Conservation (phyloP, 2,888 invertebrate genomes). For the Andrena bucephala region DNA sequence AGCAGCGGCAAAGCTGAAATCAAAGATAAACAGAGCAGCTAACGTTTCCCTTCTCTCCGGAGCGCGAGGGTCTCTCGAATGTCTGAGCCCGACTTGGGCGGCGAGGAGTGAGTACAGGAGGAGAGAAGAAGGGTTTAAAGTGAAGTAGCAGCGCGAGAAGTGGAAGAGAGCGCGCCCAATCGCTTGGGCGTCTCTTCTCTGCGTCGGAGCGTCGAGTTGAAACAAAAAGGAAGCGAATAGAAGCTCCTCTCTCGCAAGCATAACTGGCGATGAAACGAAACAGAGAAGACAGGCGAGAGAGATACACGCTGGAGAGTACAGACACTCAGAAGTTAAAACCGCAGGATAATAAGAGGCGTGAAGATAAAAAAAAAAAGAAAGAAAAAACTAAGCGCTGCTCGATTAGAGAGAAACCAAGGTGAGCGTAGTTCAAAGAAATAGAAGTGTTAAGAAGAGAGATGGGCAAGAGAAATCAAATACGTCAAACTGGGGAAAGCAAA, state of each 20-base stretch:
- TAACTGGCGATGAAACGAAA: conserved; percentile 32
- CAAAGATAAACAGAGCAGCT: background rate
- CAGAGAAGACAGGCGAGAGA: conserved; percentile 33
- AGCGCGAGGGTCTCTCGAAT: background rate
- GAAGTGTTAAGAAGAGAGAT: conserved; percentile 22
- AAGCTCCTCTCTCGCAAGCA: conserved; percentile 57
- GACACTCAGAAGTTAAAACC: conserved; percentile 20
- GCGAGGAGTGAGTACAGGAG: background rate
- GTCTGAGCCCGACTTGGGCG: background rate
- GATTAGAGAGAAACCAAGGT: conserved; percentile 39
- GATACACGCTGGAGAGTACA: conserved; percentile 35
- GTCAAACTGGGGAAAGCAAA: conserved; percentile 54
- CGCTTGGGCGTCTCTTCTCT: background rate
- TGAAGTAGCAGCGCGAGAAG: background rate
- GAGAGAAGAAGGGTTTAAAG: background rate
- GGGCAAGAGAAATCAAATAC: conserved; percentile 38
- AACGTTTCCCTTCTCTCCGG: background rate
- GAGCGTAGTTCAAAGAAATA: background rate
- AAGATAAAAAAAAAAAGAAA: background rate
- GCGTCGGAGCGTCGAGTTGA: background rate
- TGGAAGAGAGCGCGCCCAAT: background rate
- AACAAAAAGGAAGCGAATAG: conserved; percentile 45
- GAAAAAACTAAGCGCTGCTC: background rate
- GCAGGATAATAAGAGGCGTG: background rate
- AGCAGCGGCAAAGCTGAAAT: too few species aligned